Base-by-base conservation (phyloP, 1,140 invertebrate genomes). In the Drosophila kepulauana region DNA sequence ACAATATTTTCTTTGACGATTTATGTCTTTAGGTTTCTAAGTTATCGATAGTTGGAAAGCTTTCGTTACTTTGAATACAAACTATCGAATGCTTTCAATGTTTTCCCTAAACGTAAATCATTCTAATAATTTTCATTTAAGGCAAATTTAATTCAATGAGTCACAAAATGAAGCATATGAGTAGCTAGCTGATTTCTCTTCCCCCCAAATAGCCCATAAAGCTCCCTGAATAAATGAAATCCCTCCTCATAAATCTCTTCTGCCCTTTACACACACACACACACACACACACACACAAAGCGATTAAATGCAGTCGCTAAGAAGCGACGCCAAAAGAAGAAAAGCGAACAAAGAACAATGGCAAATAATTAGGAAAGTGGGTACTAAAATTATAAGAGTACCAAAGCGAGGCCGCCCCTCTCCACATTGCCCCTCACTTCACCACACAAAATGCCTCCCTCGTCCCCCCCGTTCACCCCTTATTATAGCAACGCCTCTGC, bases 371-470 rank as follows among this genome's bases (percentile, higher is more conserved):
- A 75, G 52, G 52, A 65, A 70, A 71, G 67, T 75, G 69, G 68
- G 68, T 64, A 71, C 73, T 75, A 66, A 75, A 73, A 73, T 65
- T 73, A 72, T 65, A 73, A 58, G 33, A 52, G 43, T 74, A 69
- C 41, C 35, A 38, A 48, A 56, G 33, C 28, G n/a, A 30, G 15
- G 15, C 7, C 28, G 13, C 20, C 20, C 15, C 48, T 25, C n/a
- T 25, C 11, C 35, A 28, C 6, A 6, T 3, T 2, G 28, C 10
- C 1, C 15, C 20, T 25, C 30, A 7, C 59, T 28, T 28, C 2
- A 6, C 25, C 11, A 28, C 5, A 28, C 20, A 25, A 25, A 25
- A 25, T 25, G 5, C 35, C 20, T n/a, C 15, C 15, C 7, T 10
- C 63, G 3, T 11, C 43, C 43, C 35, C 35, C n/a, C 20, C 3